Evolutionary conservation across 2,113 vertebrate genomes (phyloP).

Genomic region (Sphaerodactylus townsendi): DNA sequence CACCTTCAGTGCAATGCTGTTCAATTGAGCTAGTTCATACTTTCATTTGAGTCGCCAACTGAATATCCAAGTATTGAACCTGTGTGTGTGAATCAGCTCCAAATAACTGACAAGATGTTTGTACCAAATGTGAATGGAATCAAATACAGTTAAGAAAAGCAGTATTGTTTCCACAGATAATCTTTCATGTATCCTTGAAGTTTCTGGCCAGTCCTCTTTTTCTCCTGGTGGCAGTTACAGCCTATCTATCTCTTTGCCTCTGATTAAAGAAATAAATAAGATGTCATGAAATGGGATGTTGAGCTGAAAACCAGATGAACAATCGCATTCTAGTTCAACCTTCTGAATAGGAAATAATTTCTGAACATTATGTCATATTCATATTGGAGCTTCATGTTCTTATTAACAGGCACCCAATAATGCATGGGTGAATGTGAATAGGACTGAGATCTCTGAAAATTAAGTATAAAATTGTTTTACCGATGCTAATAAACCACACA

Average conservation of each 20-base stretch:
- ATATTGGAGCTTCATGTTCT: neutral
- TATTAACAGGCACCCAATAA: conserved; percentile 18
- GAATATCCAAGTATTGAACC: neutral
- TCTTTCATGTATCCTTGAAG: neutral
- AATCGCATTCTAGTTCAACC: neutral
- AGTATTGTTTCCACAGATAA: neutral
- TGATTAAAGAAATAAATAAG: conserved; percentile 18
- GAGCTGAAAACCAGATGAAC: conserved; percentile 5
- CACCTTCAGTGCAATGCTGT: neutral
- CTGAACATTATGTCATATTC: conserved; percentile 1
- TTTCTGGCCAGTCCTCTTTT: neutral
- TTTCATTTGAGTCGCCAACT: neutral
- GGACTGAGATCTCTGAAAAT: conserved; percentile 9
- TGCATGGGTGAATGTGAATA: conserved; percentile 38
- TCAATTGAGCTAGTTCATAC: neutral
- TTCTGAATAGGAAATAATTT: conserved; percentile 5
- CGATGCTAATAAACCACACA: conserved; percentile 63
- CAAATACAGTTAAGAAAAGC: neutral
- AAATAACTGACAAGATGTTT: neutral
- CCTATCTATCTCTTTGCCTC: conserved; percentile 9
- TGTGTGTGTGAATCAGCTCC: neutral
- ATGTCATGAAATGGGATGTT: neutral
- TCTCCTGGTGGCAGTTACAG: neutral
- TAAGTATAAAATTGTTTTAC: conserved; percentile 58
- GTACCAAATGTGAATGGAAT: neutral